phyloP scores from a whole-genome alignment of 2,797 vertebrate species.

The Rhyacichthys aspro region DNA sequence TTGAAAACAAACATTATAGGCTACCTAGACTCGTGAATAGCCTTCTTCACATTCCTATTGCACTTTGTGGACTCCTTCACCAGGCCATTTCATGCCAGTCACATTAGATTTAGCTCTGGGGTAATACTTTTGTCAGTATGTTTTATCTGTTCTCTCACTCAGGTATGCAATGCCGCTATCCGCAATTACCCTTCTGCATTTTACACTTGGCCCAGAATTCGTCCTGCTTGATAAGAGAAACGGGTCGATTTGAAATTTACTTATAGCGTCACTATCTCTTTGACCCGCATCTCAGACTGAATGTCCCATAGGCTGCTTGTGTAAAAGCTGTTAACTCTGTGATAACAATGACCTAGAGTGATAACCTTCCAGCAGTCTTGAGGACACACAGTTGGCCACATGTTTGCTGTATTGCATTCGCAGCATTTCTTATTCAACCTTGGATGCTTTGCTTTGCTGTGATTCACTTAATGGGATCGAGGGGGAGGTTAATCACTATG shows the following conservation, averaged over 20 bases:
- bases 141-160: conserved; percentile 78
- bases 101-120: conserved; percentile 71
- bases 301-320: conserved; percentile 66
- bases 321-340: conserved; percentile 77
- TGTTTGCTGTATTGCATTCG: conserved; percentile 62
- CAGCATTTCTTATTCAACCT: conserved; percentile 75
- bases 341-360: conserved; percentile 77
- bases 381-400: conserved; percentile 73
- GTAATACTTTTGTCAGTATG: conserved; percentile 76
- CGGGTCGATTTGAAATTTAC: conserved; percentile 76
- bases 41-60: conserved; percentile 64
- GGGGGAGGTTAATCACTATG: conserved; percentile 76
- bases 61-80: conserved; percentile 67
- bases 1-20: conserved; percentile 56
- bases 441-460: conserved; percentile 68
- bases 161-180: conserved; percentile 67
- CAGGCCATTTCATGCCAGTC: conserved; percentile 67
- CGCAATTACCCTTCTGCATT: conserved; percentile 74
- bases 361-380: conserved; percentile 75
- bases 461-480: conserved; percentile 76
- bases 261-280: conserved; percentile 68
- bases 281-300: conserved; percentile 67
- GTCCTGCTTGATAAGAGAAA: conserved; percentile 72
- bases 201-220: conserved; percentile 72
- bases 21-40: conserved; percentile 64